Base-by-base conservation (phyloP, 2,888 invertebrate species). In the Lithophane socia region DNA sequence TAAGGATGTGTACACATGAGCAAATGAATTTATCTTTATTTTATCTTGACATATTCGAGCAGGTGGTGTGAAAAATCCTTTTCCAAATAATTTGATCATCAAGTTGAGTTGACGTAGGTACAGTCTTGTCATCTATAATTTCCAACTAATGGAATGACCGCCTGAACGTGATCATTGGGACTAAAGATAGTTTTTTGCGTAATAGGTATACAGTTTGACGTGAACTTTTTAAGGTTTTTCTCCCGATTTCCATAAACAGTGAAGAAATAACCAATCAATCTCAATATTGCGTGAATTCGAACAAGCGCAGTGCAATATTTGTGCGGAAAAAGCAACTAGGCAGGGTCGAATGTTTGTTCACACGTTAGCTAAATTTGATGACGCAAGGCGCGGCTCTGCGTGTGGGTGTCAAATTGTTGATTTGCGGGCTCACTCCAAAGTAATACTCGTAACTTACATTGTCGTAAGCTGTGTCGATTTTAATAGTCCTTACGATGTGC, bases 361-460 rank as follows among this genome's bases (percentile, higher is more conserved):
- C 93, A 94, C 93, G 95, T 96, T 96, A 96, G 95, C 95, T 94
- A 96, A 96, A 96, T 96, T 96, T 96, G 96, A 96, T 96, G 95
- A 95, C 95, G 95, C 93, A 95, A 92, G 96, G 95, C 91, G 96
- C 91, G 95, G 94, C 94, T 87, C 88, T 86, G 86, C 89, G 92
- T 92, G 94, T 94, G 93, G 94, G 95, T 93, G 93, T 93, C 93
- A 92, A 94, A 94, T 91, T 93, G 95, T 95, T 95, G 95, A 95
- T 95, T 95, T 94, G 94, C 90, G 92, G 91, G 90, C 90, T 91
- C 90, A 90, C 91, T 92, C 90, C 87, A 92, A 91, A 92, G 90
- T 90, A 92, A 90, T 91, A 90, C 89, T 84, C 88, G 89, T 91
- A 91, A 91, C 91, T 92, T 91, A 91, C 88, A 87, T 84, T 90